Conservation (phyloP, 1,140 invertebrate genomes). For the Muscidifurax raptorellus region DNA sequence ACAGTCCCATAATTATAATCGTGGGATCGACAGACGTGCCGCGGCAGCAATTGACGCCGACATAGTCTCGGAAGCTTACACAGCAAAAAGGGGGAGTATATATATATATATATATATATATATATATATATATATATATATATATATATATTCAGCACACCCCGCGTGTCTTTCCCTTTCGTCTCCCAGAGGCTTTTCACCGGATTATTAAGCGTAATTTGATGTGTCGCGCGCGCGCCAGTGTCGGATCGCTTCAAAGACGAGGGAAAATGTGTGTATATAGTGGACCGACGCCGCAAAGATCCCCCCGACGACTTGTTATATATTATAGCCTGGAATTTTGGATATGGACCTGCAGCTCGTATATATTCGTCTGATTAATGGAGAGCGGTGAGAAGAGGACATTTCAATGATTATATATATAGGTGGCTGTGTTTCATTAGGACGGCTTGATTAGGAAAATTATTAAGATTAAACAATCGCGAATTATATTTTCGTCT, state of each 20-base stretch:
- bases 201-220: conserved; percentile 51
- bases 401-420: not conserved
- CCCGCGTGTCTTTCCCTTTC: not conserved
- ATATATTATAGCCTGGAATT: not conserved
- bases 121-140: not conserved
- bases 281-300: not conserved
- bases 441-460: not conserved
- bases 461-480: not conserved
- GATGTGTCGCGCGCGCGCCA: conserved; percentile 16
- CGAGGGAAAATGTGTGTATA: not conserved
- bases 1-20: too few relatives aligned
- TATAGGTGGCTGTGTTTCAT: not conserved
- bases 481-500: too few relatives aligned
- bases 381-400: not conserved
- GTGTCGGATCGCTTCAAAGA: conserved; percentile 14
- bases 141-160: not conserved
- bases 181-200: conserved; percentile 14
- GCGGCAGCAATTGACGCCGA: conserved; percentile 20
- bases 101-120: not conserved
- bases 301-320: not conserved
- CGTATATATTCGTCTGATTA: not conserved
- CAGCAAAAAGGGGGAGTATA: conserved; percentile 1
- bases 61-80: not conserved
- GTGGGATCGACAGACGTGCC: conserved; percentile 10
- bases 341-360: not conserved